Evolutionary conservation across 2,888 invertebrate species (phyloP).

Genomic region (Sclerodermus sp.): DNA sequence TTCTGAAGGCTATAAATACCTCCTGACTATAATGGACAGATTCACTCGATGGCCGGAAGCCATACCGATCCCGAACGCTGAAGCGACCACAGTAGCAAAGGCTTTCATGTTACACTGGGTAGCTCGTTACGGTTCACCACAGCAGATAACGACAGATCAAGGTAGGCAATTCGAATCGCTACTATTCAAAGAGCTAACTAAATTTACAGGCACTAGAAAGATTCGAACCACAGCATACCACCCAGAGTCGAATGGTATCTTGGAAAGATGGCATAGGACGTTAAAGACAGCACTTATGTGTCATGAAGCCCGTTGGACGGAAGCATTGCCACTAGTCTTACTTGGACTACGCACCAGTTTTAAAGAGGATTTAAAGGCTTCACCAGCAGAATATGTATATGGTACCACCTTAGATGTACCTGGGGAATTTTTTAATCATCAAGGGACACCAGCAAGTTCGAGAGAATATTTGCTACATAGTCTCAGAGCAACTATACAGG

Average conservation of each 20-base stretch:
- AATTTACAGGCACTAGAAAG: not conserved
- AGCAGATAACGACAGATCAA: constrained; percentile 8
- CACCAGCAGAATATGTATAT: not conserved
- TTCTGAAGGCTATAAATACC: constrained; percentile 36
- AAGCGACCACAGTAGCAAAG: constrained; percentile 6
- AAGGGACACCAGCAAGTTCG: too few relatives aligned
- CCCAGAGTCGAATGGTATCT: not conserved
- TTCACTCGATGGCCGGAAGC: constrained; percentile 30
- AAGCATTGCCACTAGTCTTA: not conserved
- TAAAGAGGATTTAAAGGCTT: not conserved
- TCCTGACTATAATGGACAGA: constrained; percentile 42
- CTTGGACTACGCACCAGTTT: not conserved
- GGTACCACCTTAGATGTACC: not conserved
- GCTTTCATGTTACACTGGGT: constrained; percentile 10
- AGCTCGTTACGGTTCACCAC: constrained; percentile 11
- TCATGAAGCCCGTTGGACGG: not conserved
- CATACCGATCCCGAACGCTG: not conserved
- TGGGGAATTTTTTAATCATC: too few relatives aligned
- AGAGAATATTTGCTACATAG: too few relatives aligned
- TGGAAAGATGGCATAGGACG: not conserved
- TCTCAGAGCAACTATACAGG: too few relatives aligned
- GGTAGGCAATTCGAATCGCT: constrained; percentile 9
- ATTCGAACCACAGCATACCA: not conserved
- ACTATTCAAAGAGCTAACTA: not conserved
- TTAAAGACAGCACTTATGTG: not conserved